phyloP scores from a whole-genome alignment of 2,888 invertebrate species.

The Willowsia nigromaculata region DNA sequence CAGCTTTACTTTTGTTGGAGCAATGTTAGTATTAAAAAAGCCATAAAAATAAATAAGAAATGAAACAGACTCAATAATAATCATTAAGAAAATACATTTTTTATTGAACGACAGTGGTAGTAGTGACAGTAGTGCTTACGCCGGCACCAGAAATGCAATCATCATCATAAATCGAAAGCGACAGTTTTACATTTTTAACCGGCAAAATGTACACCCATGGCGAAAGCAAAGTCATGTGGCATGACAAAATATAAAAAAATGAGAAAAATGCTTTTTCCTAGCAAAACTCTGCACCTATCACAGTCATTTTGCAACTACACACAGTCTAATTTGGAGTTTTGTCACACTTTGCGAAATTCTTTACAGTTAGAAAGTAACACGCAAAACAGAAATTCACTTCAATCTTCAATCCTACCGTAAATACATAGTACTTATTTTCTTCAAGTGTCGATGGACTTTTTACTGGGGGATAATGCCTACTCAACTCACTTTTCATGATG shows the following conservation, averaged over 20 bases:
- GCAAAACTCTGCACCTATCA: no score
- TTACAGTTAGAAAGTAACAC: no score
- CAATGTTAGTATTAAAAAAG: neutral
- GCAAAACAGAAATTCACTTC: no score
- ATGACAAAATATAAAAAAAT: no score
- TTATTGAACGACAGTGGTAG: neutral
- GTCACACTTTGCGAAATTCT: no score
- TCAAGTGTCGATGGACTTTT: neutral
- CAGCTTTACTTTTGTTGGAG: neutral
- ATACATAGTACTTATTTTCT: no score
- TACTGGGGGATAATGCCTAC: neutral
- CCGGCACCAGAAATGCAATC: neutral
- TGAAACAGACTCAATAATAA: neutral
- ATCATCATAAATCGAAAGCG: neutral
- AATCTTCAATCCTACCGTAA: no score
- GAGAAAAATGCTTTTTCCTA: no score
- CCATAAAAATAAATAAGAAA: neutral
- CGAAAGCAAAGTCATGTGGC: neutral
- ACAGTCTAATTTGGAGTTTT: no score
- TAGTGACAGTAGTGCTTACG: neutral
- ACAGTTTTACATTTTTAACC: slow-evolving; percentile 11
- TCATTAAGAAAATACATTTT: neutral
- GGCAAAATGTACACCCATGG: neutral
- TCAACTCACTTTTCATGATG: neutral
- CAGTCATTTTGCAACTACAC: no score